phyloP scores from a whole-genome alignment of 2,888 invertebrate genomes.

The Macrophya alboannulata region DNA sequence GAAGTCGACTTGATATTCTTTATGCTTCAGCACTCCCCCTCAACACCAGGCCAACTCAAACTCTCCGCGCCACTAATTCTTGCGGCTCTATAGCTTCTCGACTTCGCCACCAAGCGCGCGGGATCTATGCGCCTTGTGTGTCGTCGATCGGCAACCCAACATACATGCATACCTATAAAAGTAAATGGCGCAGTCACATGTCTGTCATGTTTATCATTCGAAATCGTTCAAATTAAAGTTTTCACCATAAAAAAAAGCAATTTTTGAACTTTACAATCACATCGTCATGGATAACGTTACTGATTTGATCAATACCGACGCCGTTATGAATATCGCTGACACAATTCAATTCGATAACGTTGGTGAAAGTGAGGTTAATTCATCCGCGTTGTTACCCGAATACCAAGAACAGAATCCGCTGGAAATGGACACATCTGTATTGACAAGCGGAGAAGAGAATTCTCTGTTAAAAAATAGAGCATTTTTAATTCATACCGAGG shows the following conservation, averaged over 20 bases:
- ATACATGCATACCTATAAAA: background rate
- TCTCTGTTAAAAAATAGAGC: background rate
- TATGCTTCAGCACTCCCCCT: slow-evolving; percentile 32
- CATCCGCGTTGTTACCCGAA: background rate
- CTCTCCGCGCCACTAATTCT: slow-evolving; percentile 46
- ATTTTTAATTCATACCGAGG: background rate
- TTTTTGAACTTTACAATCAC: background rate
- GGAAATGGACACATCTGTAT: background rate
- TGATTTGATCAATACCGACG: background rate
- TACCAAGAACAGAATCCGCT: background rate
- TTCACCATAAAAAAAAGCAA: background rate
- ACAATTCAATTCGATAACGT: background rate
- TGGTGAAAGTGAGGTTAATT: slow-evolving; percentile 26
- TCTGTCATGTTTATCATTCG: background rate
- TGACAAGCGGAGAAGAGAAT: background rate
- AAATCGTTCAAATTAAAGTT: background rate
- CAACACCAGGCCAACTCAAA: slow-evolving; percentile 44
- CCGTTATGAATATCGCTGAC: background rate
- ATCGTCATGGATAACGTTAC: background rate
- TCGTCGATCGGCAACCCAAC: background rate
- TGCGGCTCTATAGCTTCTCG: slow-evolving; percentile 9
- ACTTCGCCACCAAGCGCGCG: background rate
- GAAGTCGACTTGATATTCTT: slow-evolving; percentile 60
- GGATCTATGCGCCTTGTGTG: background rate
- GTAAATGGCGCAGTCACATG: background rate